Evolutionary conservation across 2,113 vertebrate species (phyloP).

Genomic region (Ptyas mucosa): DNA sequence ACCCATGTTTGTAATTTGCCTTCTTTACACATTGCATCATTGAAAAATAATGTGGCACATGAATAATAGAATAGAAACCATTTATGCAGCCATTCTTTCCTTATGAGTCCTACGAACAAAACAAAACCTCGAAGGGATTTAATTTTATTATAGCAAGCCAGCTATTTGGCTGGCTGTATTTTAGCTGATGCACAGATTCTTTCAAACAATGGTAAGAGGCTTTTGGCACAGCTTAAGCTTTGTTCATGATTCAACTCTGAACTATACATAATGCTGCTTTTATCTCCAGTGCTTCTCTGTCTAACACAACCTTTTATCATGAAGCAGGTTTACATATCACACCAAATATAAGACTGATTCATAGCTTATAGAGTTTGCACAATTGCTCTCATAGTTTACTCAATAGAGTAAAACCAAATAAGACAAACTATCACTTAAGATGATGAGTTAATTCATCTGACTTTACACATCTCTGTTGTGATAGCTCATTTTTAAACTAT

Average conservation of each 20-base stretch:
- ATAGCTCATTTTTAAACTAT: not conserved
- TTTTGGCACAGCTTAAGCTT: not conserved
- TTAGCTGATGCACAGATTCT: not conserved
- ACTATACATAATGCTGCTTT: not conserved
- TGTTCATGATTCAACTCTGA: not conserved
- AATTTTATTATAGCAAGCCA: slow-evolving; percentile 5
- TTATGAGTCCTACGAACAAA: not conserved
- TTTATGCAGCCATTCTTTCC: not conserved
- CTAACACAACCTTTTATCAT: not conserved
- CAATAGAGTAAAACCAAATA: not conserved
- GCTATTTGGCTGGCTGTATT: not conserved
- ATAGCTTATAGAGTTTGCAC: not conserved
- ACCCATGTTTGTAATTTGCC: not conserved
- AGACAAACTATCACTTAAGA: not conserved
- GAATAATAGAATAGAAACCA: not conserved
- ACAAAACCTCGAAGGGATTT: not conserved
- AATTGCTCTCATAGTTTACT: not conserved
- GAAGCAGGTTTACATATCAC: not conserved
- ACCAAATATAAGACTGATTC: not conserved
- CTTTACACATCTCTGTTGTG: not conserved
- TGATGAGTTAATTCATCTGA: not conserved
- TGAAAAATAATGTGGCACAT: not conserved
- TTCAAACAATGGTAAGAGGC: not conserved
- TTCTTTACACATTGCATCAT: not conserved
- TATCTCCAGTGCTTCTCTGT: not conserved